Evolutionary conservation across 2,888 invertebrate genomes (phyloP), one percentile per base, ranked within the genome.

Genomic region (Apoda limacodes): DNA sequence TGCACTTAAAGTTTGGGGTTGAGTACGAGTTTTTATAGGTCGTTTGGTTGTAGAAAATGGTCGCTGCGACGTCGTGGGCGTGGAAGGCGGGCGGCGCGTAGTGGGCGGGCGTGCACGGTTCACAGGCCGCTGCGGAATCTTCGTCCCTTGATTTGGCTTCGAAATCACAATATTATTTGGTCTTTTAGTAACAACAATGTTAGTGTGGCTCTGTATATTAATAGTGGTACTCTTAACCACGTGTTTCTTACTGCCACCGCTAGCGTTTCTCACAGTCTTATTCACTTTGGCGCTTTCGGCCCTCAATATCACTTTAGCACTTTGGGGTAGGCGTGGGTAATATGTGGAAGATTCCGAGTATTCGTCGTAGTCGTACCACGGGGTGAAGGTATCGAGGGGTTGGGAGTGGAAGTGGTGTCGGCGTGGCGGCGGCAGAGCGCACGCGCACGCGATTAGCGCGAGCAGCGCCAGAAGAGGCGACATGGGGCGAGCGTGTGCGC

Each of bases 391-490:
- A 35, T 75, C 74, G 24, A 66, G 45, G 24, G 71, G 61, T 19
- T 68, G 61, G 5, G 71, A 70, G 39, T 65, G 52, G 35, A 66
- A 60, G 33, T 40, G 25, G 40, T 25, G 37, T 63, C 60, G 26
- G 50, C 39, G 36, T n/a, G 50, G 53, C 49, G 60, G 60, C 49
- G 59, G 52, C 55, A 60, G 38, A 53, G 50, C 40, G 65, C 57
- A 45, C 60, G 65, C 63, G 58, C 63, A 67, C 53, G 62, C 71
- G 62, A 69, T 60, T 50, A 72, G 60, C 66, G 58, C 70, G 43
- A 70, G 72, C 72, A 75, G 78, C 80, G 75, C 67, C 76, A 74
- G 64, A 68, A 72, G 75, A 71, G 74, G 78, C 78, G 75, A 75
- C 78, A 78, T 80, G 68, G 55, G 70, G 53, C 60, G 62, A 55